These are phyloP conservation scores for Spilosoma lubricipeda DNA, from an alignment of 2,888 invertebrate species.

Conservation along the genomic window DNA sequence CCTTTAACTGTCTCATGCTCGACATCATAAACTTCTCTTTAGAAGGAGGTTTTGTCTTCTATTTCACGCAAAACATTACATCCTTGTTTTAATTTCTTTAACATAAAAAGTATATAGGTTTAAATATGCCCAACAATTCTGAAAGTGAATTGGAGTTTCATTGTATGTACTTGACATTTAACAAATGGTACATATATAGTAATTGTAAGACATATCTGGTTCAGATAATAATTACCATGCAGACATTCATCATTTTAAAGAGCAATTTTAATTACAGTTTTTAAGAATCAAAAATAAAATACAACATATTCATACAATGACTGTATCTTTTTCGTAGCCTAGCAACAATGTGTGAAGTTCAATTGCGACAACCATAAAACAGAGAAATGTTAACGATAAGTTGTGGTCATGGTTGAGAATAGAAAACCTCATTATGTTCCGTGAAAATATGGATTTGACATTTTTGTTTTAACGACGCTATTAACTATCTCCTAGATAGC, in stretches of 20 bases:
- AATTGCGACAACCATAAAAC: constrained; percentile 22
- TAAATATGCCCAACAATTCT: too few species aligned
- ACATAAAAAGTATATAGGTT: too few species aligned
- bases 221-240: background rate
- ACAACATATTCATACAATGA: background rate
- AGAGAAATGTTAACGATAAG: constrained; percentile 19
- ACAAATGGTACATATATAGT: background rate
- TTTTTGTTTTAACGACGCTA: background rate
- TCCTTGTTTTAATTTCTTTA: too few species aligned
- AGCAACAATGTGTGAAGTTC: constrained; percentile 14
- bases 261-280: background rate
- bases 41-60: too few species aligned
- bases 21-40: too few species aligned
- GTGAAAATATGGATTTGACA: constrained; percentile 3
- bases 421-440: constrained; percentile 19
- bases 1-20: too few species aligned
- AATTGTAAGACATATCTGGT: background rate
- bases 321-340: constrained; percentile 12
- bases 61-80: too few species aligned
- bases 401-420: constrained; percentile 17
- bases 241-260: background rate
- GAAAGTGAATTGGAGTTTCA: background rate
- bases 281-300: background rate
- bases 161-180: background rate
- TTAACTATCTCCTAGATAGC: background rate